Conservation (phyloP, 2,888 invertebrate species). For the Ormyrus thymus region DNA sequence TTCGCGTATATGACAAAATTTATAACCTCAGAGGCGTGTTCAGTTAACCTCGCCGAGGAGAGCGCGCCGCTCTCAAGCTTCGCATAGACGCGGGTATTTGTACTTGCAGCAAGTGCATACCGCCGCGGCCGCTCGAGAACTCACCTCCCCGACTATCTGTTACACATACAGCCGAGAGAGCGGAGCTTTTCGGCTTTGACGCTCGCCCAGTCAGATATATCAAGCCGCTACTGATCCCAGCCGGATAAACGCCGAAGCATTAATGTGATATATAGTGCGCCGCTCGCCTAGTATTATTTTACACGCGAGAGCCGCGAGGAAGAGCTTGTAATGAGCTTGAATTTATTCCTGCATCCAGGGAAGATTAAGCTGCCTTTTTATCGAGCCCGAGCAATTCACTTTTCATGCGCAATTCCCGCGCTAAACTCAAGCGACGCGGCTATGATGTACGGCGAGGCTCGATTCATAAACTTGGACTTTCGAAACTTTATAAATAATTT, state of each 20-base stretch:
- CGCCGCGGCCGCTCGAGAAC: background rate
- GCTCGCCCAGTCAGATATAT: conserved; percentile 33
- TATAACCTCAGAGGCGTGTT: conserved; percentile 56
- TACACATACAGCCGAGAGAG: background rate
- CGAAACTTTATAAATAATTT: conserved; percentile 21
- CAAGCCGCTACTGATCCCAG: background rate
- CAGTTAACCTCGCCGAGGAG: conserved; percentile 29
- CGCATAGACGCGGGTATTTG: background rate
- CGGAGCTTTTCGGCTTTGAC: conserved; percentile 5
- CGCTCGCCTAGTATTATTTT: conserved; percentile 42
- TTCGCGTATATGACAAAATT: conserved; percentile 49
- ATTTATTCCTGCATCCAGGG: conserved; percentile 48
- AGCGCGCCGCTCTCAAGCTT: background rate
- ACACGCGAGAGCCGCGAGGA: conserved; percentile 1
- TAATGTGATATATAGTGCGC: conserved; percentile 46
- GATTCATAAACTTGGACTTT: conserved; percentile 24
- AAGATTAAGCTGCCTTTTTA: conserved; percentile 37
- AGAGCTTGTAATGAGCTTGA: conserved; percentile 45
- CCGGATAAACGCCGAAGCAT: conserved; percentile 29
- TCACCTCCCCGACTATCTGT: background rate
- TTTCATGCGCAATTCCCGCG: conserved; percentile 10
- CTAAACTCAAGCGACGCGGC: background rate
- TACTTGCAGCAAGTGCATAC: conserved; percentile 24
- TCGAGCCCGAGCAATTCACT: conserved; percentile 29
- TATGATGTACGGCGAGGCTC: background rate